Evolutionary conservation across 2,888 invertebrate species (phyloP).

Genomic region (Nasonovia ribisnigri): DNA sequence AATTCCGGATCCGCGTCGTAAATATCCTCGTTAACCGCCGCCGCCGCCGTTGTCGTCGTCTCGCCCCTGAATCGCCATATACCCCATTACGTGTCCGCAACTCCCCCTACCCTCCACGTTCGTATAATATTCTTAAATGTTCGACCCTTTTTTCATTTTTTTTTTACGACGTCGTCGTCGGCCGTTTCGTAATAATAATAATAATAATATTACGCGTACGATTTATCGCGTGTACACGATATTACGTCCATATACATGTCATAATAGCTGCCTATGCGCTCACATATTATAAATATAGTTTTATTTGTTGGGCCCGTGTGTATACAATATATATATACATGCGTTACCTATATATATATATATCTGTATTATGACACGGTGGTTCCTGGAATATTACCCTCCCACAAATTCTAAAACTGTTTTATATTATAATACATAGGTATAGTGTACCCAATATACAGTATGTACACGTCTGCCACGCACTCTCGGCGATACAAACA

Average conservation of each 20-base stretch:
- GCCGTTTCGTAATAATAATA: conserved; percentile 52
- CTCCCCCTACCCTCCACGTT: neutral
- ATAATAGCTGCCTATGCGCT: conserved; percentile 1
- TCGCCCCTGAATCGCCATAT: neutral
- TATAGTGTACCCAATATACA: neutral
- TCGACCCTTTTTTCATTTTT: conserved; percentile 22
- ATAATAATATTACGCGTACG: conserved; percentile 26
- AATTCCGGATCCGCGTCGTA: conserved; percentile 54
- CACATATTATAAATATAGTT: neutral
- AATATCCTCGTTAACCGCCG: conserved; percentile 54
- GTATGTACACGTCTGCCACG: neutral
- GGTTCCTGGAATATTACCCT: neutral
- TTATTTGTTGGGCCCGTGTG: neutral
- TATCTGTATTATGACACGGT: neutral
- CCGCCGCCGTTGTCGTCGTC: conserved; percentile 3
- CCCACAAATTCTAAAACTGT: neutral
- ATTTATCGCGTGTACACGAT: conserved; percentile 46
- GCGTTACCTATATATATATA: neutral
- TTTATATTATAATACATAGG: neutral
- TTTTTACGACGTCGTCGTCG: conserved; percentile 46
- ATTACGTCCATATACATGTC: conserved; percentile 1
- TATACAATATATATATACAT: neutral
- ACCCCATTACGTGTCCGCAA: conserved; percentile 6
- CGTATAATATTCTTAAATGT: conserved; percentile 8
- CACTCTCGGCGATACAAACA: neutral